Percentiles rank a stretch among this genome's conserved stretches.
Evolutionary conservation across 2,888 invertebrate species (phyloP).

Genomic region (Hirtodrosophila trivittata): DNA sequence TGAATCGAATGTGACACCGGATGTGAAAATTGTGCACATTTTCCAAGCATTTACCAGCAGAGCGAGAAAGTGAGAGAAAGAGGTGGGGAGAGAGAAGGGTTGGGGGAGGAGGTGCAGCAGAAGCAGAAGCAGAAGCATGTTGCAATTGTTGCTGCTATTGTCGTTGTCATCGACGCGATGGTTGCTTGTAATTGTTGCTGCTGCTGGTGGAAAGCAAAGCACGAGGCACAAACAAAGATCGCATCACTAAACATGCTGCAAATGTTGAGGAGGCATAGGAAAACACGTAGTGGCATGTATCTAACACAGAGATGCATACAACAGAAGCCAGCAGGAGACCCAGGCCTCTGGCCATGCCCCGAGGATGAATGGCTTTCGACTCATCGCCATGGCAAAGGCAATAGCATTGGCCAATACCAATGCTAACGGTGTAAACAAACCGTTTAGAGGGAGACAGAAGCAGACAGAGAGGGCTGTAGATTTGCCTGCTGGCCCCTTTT

Average conservation of each 20-base stretch:
- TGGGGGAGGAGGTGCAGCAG: slow-evolving; percentile 4
- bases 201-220: slow-evolving; percentile 64
- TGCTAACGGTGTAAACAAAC: slow-evolving; percentile 64
- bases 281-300: slow-evolving; percentile 71
- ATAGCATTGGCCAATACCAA: slow-evolving; percentile 19
- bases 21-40: slow-evolving; percentile 80
- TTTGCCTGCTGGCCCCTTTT: background rate
- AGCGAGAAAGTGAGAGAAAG: slow-evolving; percentile 24
- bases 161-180: slow-evolving; percentile 22
- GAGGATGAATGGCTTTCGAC: slow-evolving; percentile 39
- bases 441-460: slow-evolving; percentile 62
- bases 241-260: slow-evolving; percentile 76
- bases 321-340: slow-evolving; percentile 23
- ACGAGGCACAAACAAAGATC: slow-evolving; percentile 78
- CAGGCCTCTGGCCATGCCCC: slow-evolving; percentile 2
- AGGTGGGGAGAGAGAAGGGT: background rate
- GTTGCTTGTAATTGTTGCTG: slow-evolving; percentile 29
- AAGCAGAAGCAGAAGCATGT: slow-evolving; percentile 22
- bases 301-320: slow-evolving; percentile 38
- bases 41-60: slow-evolving; percentile 72
- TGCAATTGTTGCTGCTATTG: slow-evolving; percentile 26
- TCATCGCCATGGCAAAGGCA: background rate
- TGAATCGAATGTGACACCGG: slow-evolving; percentile 82
- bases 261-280: slow-evolving; percentile 64
- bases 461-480: too few species aligned